Percentiles rank a stretch among this genome's conserved stretches.
phyloP scores from a whole-genome alignment of 37 sponge, comb jelly and placozoan genomes.

The Haliclona indistincta region DNA sequence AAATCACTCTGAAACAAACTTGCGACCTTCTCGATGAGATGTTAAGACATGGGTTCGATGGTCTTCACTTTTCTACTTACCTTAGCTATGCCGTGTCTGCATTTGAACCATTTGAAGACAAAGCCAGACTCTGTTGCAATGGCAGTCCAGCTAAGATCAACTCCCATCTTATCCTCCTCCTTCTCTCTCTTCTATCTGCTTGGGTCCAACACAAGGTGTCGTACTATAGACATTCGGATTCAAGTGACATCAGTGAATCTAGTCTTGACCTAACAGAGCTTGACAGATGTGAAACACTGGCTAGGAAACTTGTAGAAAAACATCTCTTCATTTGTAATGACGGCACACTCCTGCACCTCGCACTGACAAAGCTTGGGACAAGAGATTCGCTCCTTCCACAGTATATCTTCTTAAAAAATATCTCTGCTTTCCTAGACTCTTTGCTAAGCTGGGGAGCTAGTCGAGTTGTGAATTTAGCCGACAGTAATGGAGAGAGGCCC shows the following conservation, averaged over 20 bases:
- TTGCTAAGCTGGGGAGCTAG: not conserved
- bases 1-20: not conserved
- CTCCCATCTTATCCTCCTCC: not conserved
- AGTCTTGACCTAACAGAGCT: not conserved
- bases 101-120: not conserved
- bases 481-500: not conserved
- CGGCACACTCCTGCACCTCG: not conserved
- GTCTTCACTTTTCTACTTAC: not conserved
- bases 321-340: slow-evolving; percentile 9
- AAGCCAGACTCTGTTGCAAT: not conserved
- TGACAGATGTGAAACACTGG: not conserved
- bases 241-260: not conserved
- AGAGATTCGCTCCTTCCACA: slow-evolving; percentile 1
- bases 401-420: not conserved
- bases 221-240: too few species aligned
- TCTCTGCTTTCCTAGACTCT: not conserved
- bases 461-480: not conserved
- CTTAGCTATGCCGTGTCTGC: not conserved
- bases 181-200: not conserved
- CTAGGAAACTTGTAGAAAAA: not conserved
- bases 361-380: not conserved
- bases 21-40: not conserved
- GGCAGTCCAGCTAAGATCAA: slow-evolving; percentile 5
- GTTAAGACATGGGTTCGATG: not conserved
- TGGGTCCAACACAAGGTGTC: slow-evolving; percentile 9